phyloP scores from a whole-genome alignment of 2,888 invertebrate genomes.

The Pteria penguin region DNA sequence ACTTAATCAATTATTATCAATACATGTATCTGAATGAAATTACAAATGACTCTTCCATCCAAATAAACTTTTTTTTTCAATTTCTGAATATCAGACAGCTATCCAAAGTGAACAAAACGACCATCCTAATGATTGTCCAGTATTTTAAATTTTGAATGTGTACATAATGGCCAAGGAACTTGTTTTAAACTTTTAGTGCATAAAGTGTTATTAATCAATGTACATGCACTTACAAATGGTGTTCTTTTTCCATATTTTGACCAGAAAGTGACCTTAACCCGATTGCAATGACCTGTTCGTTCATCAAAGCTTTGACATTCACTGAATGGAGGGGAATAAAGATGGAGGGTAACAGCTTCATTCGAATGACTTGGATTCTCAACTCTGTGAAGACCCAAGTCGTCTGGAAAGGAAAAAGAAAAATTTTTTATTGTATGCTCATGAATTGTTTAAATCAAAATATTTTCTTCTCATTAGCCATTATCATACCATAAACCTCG shows the following conservation, averaged over 20 bases:
- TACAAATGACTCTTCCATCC: too few species aligned
- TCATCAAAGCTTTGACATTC: slow-evolving; percentile 94
- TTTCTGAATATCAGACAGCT: too few species aligned
- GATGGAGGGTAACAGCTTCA: slow-evolving; percentile 93
- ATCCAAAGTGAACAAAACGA: too few species aligned
- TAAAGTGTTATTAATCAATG: too few species aligned
- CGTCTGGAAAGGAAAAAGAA: slow-evolving; percentile 84
- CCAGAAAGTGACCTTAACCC: slow-evolving; percentile 92
- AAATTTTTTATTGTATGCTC: too few species aligned
- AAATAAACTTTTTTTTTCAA: too few species aligned
- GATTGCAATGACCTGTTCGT: slow-evolving; percentile 88
- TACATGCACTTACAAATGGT: slow-evolving; percentile 49
- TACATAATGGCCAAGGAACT: too few species aligned
- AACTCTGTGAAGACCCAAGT: slow-evolving; percentile 95
- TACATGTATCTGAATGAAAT: too few species aligned
- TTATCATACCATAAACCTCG: background rate
- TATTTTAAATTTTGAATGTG: too few species aligned
- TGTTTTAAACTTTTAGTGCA: too few species aligned
- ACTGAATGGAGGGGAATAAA: slow-evolving; percentile 96
- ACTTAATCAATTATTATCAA: too few species aligned
- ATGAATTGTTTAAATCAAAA: background rate
- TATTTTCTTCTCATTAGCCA: background rate
- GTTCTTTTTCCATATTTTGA: slow-evolving; percentile 92
- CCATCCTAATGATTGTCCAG: too few species aligned
- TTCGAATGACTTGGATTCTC: slow-evolving; percentile 95